These are phyloP conservation scores for Papilio gigon DNA, from an alignment of 2,888 invertebrate species.

Conservation along the genomic window DNA sequence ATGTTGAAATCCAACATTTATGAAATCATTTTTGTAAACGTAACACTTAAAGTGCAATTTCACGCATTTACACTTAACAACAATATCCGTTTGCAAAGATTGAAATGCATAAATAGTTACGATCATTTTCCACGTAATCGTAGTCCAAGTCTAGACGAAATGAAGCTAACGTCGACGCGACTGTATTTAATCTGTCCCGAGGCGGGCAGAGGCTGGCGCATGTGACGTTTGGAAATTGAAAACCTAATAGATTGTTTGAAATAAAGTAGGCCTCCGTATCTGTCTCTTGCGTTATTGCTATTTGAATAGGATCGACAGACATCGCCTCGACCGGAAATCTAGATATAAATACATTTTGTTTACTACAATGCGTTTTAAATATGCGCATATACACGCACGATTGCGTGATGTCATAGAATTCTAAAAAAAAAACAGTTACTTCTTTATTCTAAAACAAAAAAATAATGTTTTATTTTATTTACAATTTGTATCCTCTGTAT, in stretches of 20 bases:
- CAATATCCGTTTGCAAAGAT: too few species aligned
- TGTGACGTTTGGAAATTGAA: constrained; percentile 39
- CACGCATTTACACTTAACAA: too few species aligned
- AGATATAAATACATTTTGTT: constrained; percentile 53
- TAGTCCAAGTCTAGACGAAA: constrained; percentile 39
- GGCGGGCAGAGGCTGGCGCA: constrained; percentile 30
- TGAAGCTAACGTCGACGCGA: constrained; percentile 39
- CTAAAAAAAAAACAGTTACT: neutral
- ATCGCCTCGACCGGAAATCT: constrained; percentile 55
- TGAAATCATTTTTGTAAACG: too few species aligned
- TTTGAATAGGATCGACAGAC: constrained; percentile 63
- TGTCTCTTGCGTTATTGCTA: constrained; percentile 63
- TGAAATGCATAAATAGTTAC: constrained; percentile 1
- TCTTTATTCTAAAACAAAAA: too few species aligned
- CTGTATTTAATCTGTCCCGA: constrained; percentile 42
- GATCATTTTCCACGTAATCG: neutral
- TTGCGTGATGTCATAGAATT: too few species aligned
- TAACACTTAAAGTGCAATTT: too few species aligned
- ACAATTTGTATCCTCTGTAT: too few species aligned
- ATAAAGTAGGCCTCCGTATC: constrained; percentile 48
- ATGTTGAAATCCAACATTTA: too few species aligned
- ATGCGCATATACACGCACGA: neutral
- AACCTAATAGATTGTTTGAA: constrained; percentile 32
- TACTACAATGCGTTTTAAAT: constrained; percentile 48
- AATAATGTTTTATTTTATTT: too few species aligned